Evolutionary conservation across 2,797 vertebrate species (phyloP).

Genomic region (Staurois parvus): DNA sequence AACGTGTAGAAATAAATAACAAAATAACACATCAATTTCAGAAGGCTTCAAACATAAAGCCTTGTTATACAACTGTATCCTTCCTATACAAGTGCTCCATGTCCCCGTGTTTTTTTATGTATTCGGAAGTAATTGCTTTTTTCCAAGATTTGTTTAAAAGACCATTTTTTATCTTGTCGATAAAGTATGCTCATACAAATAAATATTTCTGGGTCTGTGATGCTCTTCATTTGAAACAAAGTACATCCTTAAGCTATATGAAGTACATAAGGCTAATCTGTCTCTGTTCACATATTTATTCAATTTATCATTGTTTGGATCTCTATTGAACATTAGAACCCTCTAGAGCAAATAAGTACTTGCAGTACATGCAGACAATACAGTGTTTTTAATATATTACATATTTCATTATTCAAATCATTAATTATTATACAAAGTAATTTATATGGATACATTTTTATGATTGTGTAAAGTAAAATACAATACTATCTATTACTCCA

Average conservation of each 20-base stretch:
- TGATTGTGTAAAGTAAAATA: no score
- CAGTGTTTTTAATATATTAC: no score
- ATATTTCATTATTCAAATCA: no score
- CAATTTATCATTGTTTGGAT: neutral
- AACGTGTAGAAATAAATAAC: slow-evolving; percentile 33
- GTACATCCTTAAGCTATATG: neutral
- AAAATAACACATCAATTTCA: slow-evolving; percentile 50
- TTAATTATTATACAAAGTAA: no score
- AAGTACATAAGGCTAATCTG: neutral
- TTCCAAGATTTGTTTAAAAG: slow-evolving; percentile 33
- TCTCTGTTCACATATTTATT: neutral
- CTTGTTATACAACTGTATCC: slow-evolving; percentile 30
- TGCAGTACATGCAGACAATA: no score
- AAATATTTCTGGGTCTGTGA: slow-evolving; percentile 9
- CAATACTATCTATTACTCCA: no score
- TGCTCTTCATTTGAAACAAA: slow-evolving; percentile 20
- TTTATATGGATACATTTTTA: no score
- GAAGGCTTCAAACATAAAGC: slow-evolving; percentile 5
- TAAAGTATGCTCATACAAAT: neutral
- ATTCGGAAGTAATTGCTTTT: slow-evolving; percentile 36
- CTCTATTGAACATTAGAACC: neutral
- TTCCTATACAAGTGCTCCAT: slow-evolving; percentile 17
- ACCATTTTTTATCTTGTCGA: slow-evolving; percentile 45
- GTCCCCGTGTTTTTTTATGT: slow-evolving; percentile 19
- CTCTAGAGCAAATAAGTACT: no score